Conservation (phyloP, 2,888 invertebrate genomes). For the Loripinus fragilis region DNA sequence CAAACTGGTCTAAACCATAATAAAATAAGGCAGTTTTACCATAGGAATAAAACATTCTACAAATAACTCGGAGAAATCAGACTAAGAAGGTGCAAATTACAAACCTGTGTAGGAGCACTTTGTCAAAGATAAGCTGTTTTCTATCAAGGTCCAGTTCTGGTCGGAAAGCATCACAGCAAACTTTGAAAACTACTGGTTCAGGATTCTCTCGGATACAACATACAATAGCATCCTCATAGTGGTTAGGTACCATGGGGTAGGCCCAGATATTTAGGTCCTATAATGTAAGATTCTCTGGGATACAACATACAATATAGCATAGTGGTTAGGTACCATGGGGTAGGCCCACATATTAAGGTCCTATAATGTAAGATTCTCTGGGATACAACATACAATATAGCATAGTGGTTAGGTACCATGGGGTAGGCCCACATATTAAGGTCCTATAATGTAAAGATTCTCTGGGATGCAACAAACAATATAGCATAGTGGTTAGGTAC, state of each 20-base stretch:
- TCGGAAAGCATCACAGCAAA: constrained; percentile 81
- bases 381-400: constrained; percentile 82
- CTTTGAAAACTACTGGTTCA: constrained; percentile 83
- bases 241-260: constrained; percentile 81
- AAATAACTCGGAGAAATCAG: no score
- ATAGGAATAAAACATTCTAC: no score
- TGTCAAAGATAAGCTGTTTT: constrained; percentile 83
- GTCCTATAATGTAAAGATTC: constrained; percentile 82
- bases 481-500: constrained; percentile 78
- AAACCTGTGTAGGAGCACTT: constrained; percentile 83
- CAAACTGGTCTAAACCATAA: no score
- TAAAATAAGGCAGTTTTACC: no score
- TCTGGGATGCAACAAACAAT: constrained; percentile 83
- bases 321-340: constrained; percentile 80
- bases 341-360: constrained; percentile 82
- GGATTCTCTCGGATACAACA: constrained; percentile 84
- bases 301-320: constrained; percentile 82
- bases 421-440: constrained; percentile 83
- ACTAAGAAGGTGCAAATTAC: no score
- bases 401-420: constrained; percentile 78
- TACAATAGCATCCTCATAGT: constrained; percentile 82
- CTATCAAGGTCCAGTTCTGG: constrained; percentile 83
- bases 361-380: constrained; percentile 83
- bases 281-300: constrained; percentile 80
- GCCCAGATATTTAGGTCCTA: constrained; percentile 82